Conservation (phyloP, 2,797 vertebrate genomes). For the Pangasius djambal region DNA sequence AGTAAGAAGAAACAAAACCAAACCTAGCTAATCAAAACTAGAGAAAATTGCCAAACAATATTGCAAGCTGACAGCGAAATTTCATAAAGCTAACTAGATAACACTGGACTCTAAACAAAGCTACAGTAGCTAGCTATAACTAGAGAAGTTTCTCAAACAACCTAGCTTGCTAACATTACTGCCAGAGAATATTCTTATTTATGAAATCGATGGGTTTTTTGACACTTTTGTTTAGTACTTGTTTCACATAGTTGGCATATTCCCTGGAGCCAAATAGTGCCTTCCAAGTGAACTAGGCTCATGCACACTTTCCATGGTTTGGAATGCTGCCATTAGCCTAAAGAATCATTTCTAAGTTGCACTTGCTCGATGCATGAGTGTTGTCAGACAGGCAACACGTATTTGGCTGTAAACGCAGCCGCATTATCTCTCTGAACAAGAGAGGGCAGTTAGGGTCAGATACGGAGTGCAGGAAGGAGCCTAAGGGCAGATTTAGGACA, state of each 20-base stretch:
- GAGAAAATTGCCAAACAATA: neutral
- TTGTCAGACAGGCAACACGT: neutral
- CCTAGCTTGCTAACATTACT: too few relatives aligned
- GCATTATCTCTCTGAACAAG: constrained; percentile 26
- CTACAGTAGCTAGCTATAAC: neutral
- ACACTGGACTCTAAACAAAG: neutral
- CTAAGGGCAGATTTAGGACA: constrained; percentile 1
- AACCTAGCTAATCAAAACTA: neutral
- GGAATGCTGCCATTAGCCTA: constrained; percentile 32
- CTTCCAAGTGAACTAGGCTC: neutral
- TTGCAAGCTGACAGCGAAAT: neutral
- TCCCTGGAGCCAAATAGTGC: neutral
- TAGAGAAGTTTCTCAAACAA: neutral
- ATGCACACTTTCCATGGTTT: neutral
- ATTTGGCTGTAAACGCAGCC: neutral
- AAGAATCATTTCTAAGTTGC: constrained; percentile 6
- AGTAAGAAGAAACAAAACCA: neutral
- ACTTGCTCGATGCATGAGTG: neutral
- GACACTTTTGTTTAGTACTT: neutral
- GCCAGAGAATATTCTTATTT: neutral
- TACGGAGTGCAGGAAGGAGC: neutral
- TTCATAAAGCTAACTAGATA: neutral
- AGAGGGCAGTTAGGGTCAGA: neutral
- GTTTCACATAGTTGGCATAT: neutral
- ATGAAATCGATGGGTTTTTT: neutral